A percentile compares a stretch with the other conserved stretches of the same genome.
Conservation (phyloP, 2,888 invertebrate genomes). For the Neoascia interrupta region DNA sequence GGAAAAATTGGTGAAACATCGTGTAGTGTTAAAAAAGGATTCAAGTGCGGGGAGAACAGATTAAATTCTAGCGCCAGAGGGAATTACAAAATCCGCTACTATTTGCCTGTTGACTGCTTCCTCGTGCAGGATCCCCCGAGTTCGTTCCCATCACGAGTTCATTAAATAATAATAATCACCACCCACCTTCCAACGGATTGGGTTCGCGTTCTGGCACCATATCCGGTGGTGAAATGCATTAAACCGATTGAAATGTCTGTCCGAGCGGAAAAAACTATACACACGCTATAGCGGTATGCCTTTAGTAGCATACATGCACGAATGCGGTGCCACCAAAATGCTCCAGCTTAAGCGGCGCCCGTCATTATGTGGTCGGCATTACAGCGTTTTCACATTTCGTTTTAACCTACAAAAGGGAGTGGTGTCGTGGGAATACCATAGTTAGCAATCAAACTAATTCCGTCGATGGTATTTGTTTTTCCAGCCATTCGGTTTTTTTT, state of each 20-base stretch:
- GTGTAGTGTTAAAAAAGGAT: neutral
- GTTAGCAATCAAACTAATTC: slow-evolving; percentile 61
- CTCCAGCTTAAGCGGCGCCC: slow-evolving; percentile 28
- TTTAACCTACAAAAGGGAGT: neutral
- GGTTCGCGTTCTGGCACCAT: slow-evolving; percentile 19
- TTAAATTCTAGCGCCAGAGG: slow-evolving; percentile 63
- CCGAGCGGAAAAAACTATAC: slow-evolving; percentile 42
- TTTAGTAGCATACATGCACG: slow-evolving; percentile 37
- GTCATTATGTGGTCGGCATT: slow-evolving; percentile 55
- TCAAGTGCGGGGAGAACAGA: slow-evolving; percentile 39
- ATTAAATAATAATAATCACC: slow-evolving; percentile 66
- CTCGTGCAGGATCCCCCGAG: too few relatives aligned
- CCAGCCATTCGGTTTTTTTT: neutral
- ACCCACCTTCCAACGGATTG: neutral
- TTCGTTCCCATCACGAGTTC: slow-evolving; percentile 43
- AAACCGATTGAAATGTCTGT: slow-evolving; percentile 68
- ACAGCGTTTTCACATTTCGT: slow-evolving; percentile 49
- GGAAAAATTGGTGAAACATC: slow-evolving; percentile 54
- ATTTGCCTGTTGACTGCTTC: slow-evolving; percentile 60
- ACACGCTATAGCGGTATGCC: slow-evolving; percentile 1
- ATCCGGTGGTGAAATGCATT: slow-evolving; percentile 58
- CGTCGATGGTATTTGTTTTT: slow-evolving; percentile 44
- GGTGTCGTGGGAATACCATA: neutral
- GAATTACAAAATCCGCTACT: slow-evolving; percentile 57
- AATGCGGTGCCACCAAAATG: slow-evolving; percentile 34